Evolutionary conservation across 2,113 vertebrate genomes (phyloP), one percentile per base, ranked within the genome.

Genomic region (Patagioenas fasciata): DNA sequence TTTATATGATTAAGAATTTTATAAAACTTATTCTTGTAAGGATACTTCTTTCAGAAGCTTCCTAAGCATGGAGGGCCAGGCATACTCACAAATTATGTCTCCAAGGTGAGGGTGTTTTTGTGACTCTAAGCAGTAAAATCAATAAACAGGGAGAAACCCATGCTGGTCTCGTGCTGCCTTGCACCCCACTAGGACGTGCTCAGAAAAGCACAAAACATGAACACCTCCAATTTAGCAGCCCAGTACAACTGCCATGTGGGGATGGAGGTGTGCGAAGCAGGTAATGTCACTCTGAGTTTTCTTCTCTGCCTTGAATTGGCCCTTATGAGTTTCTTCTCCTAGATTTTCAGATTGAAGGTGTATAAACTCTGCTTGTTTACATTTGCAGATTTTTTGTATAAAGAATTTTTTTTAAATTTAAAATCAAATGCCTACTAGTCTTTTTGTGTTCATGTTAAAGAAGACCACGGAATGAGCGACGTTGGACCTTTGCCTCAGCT

Each of bases 1-100:
- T 87, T 89, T 92, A 77, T 80, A 58, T 18, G 24, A 69, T 57
- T 34, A 38, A 26, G 40, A 72, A 36, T 64, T 92, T 74, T 65
- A 65, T 72, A 89, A 81, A 95, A 85, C 34, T 54, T 64, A 32
- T 81, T 93, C 58, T 50, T 92, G 60, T 75, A 65, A 80, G 50
- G 40, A 48, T 51, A 44, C 1, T 6, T 40, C 40, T 9, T 28
- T 80, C 51, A 29, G 47, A 78, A 61, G 16, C 21, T 89, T 91
- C 10, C 19, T 70, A 29, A 60, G 7, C 3, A 3, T 58, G 40
- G 19, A 75, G 28, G 44, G 24, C 29, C 53, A 80, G 42, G 32
- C 3, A 5, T 12, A 18, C 10, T 18, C 36, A 58, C 32, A 66
- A 73, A 83, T 71, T 47, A 14, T 5, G 1, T 66, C 32, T 48